Conservation (phyloP, 2,888 invertebrate genomes). For the Aphelenchoides bicaudatus region DNA sequence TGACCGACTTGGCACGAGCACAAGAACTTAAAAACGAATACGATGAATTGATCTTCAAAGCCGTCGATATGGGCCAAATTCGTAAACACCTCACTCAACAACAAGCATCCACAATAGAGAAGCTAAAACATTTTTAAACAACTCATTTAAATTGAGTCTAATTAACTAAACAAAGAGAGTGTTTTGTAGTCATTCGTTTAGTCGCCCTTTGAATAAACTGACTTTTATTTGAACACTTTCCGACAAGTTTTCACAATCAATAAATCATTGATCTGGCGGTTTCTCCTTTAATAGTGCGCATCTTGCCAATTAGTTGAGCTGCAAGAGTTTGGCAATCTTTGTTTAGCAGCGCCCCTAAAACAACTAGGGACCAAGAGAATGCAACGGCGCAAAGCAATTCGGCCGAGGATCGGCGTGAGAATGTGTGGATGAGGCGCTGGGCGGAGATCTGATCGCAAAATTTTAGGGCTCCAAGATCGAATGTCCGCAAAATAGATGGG, state of each 20-base stretch:
- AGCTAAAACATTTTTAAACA: constrained; percentile 2
- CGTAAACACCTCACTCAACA: neutral
- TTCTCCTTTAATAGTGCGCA: too few species aligned
- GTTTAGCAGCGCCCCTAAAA: too few species aligned
- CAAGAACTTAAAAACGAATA: constrained; percentile 13
- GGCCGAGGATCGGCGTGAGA: constrained; percentile 10
- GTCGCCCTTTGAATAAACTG: neutral
- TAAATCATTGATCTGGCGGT: too few species aligned
- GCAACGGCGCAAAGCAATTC: constrained; percentile 1
- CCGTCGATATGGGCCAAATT: constrained; percentile 7
- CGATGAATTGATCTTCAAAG: constrained; percentile 12
- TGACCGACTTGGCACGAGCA: constrained; percentile 6
- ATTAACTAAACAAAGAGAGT: neutral
- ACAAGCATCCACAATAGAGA: constrained; percentile 5
- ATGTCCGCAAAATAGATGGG: too few species aligned
- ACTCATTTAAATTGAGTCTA: neutral
- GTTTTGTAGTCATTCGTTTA: neutral
- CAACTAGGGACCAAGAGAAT: too few species aligned
- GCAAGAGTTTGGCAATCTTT: too few species aligned
- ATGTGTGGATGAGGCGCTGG: neutral
- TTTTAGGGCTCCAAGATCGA: too few species aligned
- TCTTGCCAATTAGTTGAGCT: too few species aligned
- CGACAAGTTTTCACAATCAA: too few species aligned
- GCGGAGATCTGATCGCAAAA: neutral
- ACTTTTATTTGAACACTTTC: neutral